These are phyloP conservation scores for Dryoscopus gambensis DNA, from an alignment of 2,113 vertebrate species.

Conservation along the genomic window DNA sequence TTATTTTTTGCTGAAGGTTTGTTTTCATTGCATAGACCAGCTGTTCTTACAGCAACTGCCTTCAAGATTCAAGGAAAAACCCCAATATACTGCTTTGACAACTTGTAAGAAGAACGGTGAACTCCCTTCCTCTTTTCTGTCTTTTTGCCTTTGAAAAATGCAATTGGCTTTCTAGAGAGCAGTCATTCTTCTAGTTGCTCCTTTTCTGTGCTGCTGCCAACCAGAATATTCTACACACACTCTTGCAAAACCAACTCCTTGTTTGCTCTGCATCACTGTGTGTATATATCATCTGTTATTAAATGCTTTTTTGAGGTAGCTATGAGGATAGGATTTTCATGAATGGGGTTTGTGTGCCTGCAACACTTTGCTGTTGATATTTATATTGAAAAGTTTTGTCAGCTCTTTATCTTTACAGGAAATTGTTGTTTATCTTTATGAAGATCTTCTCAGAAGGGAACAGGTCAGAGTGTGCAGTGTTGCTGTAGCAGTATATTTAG, in stretches of 20 bases:
- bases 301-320: background rate
- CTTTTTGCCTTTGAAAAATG: background rate
- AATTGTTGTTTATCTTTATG: background rate
- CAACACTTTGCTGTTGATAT: background rate
- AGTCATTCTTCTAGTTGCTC: background rate
- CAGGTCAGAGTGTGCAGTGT: background rate
- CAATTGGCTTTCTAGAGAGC: background rate
- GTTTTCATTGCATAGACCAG: background rate
- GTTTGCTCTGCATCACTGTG: background rate
- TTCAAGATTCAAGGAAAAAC: background rate
- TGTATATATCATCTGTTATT: background rate
- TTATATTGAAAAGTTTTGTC: background rate
- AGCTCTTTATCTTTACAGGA: background rate
- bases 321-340: background rate
- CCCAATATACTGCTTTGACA: background rate
- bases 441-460: background rate
- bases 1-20: background rate
- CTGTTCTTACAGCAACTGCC: background rate
- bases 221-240: background rate
- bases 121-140: background rate
- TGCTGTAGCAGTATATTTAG: conserved; percentile 30
- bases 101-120: background rate
- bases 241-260: background rate
- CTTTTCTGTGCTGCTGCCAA: background rate
- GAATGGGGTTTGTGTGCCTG: background rate